A percentile compares a stretch with the other conserved stretches of the same genome.
Evolutionary conservation across 2,797 vertebrate species (phyloP).

Genomic region (Carduelis carduelis): DNA sequence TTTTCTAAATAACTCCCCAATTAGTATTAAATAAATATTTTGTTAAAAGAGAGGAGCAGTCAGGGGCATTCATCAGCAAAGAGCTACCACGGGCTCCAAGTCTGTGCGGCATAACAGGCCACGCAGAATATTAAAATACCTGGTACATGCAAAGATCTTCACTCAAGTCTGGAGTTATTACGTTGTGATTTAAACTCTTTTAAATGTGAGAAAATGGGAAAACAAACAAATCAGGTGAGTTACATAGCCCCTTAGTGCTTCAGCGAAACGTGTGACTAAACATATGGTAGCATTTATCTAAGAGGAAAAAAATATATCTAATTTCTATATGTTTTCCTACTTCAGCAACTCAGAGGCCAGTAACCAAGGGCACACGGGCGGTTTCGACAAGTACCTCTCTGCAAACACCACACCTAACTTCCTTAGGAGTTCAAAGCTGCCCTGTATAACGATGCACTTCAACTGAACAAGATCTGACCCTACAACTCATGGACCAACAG

Average conservation of each 20-base stretch:
- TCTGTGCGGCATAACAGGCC: fast-evolving
- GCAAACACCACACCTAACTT: background rate
- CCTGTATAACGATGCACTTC: fast-evolving
- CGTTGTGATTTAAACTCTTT: background rate
- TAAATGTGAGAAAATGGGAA: background rate
- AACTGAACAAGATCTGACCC: fast-evolving
- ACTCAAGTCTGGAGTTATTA: background rate
- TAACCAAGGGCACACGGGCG: background rate
- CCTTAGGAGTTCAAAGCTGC: fast-evolving
- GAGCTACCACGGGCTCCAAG: fast-evolving
- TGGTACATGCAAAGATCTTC: background rate
- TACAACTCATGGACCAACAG: fast-evolving
- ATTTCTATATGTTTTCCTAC: background rate
- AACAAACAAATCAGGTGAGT: background rate
- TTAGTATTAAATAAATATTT: background rate
- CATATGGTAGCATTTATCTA: background rate
- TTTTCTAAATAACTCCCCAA: background rate
- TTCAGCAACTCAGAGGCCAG: background rate
- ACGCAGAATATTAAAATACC: fast-evolving
- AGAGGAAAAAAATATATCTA: fast-evolving
- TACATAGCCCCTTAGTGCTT: background rate
- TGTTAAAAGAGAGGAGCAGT: background rate
- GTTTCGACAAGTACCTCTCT: background rate
- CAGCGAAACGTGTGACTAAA: background rate
- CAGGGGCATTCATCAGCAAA: background rate